phyloP scores from a whole-genome alignment of 92 coral and sea anemone genomes.

The Actinernus sp. region DNA sequence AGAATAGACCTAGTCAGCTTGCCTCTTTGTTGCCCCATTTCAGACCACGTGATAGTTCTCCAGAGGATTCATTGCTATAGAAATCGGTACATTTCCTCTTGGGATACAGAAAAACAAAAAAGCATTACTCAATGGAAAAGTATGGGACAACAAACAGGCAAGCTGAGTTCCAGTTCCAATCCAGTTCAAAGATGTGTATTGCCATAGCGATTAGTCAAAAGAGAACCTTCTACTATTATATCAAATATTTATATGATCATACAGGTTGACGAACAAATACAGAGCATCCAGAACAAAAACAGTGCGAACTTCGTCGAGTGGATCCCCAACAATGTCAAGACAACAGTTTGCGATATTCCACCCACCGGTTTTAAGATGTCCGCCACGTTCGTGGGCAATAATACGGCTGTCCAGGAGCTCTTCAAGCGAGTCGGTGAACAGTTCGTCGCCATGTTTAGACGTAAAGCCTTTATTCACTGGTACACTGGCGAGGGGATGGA shows the following conservation, averaged over 20 bases:
- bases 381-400: conserved; percentile 91
- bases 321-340: conserved; percentile 92
- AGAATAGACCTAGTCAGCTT: too few relatives aligned
- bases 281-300: conserved; percentile 65
- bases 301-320: conserved; percentile 90
- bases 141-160: too few relatives aligned
- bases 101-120: too few relatives aligned
- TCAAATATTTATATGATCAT: too few relatives aligned
- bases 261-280: conserved; percentile 64
- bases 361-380: conserved; percentile 93
- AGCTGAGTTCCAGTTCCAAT: too few relatives aligned
- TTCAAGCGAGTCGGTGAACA: conserved; percentile 89
- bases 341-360: conserved; percentile 86
- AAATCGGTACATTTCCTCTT: too few relatives aligned
- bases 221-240: background rate
- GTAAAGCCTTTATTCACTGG: conserved; percentile 90
- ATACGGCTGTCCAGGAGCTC: conserved; percentile 83
- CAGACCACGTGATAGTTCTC: too few relatives aligned
- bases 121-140: too few relatives aligned
- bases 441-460: conserved; percentile 87
- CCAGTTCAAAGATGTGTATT: too few relatives aligned
- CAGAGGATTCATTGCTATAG: too few relatives aligned
- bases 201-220: too few relatives aligned
- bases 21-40: too few relatives aligned
- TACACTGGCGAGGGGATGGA: conserved; percentile 96